Percentiles rank a stretch among this genome's conserved stretches.
phyloP scores from a whole-genome alignment of 2,113 vertebrate species.

The Naja naja region DNA sequence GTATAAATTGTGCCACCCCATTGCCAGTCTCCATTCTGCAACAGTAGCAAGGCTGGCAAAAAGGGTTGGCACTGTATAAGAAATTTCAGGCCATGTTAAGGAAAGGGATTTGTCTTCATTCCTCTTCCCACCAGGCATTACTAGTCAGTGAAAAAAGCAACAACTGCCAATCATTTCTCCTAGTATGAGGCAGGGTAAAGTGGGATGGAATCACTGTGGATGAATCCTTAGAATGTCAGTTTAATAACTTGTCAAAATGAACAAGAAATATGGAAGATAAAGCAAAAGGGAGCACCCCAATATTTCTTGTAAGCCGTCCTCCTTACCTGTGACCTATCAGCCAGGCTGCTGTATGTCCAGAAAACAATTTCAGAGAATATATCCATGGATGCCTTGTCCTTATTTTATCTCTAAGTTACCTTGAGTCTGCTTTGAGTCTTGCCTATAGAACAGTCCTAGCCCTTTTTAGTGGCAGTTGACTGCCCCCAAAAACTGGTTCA shows the following conservation, averaged over 20 bases:
- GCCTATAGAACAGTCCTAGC: not conserved
- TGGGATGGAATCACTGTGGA: not conserved
- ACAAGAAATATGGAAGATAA: not conserved
- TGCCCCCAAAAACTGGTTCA: not conserved
- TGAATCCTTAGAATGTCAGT: not conserved
- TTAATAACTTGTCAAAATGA: not conserved
- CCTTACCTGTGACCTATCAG: not conserved
- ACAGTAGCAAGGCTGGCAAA: not conserved
- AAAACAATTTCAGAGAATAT: not conserved
- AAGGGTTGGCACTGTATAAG: not conserved
- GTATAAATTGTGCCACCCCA: not conserved
- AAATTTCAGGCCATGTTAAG: not conserved
- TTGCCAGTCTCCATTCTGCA: not conserved
- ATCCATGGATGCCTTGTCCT: not conserved
- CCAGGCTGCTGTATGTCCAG: not conserved
- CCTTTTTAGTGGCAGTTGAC: not conserved
- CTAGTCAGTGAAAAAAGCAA: not conserved
- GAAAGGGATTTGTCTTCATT: not conserved
- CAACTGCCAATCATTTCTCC: not conserved
- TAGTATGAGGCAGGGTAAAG: not conserved
- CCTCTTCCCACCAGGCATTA: not conserved
- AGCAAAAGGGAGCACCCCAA: not conserved
- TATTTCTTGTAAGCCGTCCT: not conserved
- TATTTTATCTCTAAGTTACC: not conserved
- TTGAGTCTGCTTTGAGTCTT: not conserved